Conservation (phyloP, 2,113 vertebrate species). For the Morone saxatilis region DNA sequence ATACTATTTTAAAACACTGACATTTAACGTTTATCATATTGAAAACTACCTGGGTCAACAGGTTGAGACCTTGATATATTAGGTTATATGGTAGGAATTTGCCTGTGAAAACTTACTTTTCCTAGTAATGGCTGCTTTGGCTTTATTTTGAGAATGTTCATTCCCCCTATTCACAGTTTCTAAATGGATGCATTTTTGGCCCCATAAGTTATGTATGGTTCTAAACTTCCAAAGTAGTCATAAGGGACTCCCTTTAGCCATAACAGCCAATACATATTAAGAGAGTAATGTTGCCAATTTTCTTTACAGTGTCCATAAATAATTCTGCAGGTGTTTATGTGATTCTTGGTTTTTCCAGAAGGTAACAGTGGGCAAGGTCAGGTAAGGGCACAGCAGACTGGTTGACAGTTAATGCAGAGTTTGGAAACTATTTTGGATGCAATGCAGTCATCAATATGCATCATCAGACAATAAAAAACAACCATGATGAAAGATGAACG, state of each 20-base stretch:
- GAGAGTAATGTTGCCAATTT: conserved; percentile 36
- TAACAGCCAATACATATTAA: conserved; percentile 43
- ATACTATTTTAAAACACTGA: conserved; percentile 39
- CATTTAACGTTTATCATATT: conserved; percentile 41
- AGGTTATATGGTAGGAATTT: conserved; percentile 20
- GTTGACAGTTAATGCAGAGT: conserved; percentile 24
- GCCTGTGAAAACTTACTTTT: conserved; percentile 23
- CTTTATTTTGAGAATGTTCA: conserved; percentile 39
- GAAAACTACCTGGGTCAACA: conserved; percentile 11
- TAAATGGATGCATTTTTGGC: conserved; percentile 54
- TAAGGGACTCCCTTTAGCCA: conserved; percentile 24
- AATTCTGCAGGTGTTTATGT: conserved; percentile 46
- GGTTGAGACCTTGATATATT: conserved; percentile 8
- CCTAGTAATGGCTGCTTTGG: conserved; percentile 45
- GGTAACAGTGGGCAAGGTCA: conserved; percentile 27
- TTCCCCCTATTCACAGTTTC: conserved; percentile 32
- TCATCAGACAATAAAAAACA: conserved; percentile 53
- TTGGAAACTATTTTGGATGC: conserved; percentile 5
- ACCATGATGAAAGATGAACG: conserved; percentile 9
- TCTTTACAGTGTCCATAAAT: conserved; percentile 51
- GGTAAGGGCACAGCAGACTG: conserved; percentile 36
- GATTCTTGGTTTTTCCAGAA: conserved; percentile 25
- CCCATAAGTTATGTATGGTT: conserved; percentile 49
- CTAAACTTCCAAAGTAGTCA: conserved; percentile 53
- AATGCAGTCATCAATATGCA: conserved; percentile 16